Evolutionary conservation across 1,140 invertebrate species (phyloP).

Genomic region (roundworm (Caenorhabditis elegans)): WBcel235 BX284605.5:7198501-7199000

Average conservation of each 20-base stretch:
- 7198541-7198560: slow-evolving; percentile 26
- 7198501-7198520: background rate
- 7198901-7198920: background rate
- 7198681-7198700: background rate
- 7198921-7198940: slow-evolving; percentile 2
- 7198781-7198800: no score
- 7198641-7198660: slow-evolving; percentile 29
- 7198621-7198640: background rate
- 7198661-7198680: background rate
- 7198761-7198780: no score
- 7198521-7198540: slow-evolving; percentile 16
- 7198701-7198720: background rate
- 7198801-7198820: no score
- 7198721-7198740: background rate
- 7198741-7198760: no score
- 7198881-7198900: no score
- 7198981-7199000: background rate
- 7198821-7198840: no score
- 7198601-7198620: background rate
- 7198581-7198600: background rate
- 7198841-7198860: background rate
- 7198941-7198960: no score
- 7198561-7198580: slow-evolving; percentile 25
- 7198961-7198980: background rate
- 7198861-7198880: no score